phyloP scores from a whole-genome alignment of 2,797 vertebrate species.

The Setipinna tenuifilis region DNA sequence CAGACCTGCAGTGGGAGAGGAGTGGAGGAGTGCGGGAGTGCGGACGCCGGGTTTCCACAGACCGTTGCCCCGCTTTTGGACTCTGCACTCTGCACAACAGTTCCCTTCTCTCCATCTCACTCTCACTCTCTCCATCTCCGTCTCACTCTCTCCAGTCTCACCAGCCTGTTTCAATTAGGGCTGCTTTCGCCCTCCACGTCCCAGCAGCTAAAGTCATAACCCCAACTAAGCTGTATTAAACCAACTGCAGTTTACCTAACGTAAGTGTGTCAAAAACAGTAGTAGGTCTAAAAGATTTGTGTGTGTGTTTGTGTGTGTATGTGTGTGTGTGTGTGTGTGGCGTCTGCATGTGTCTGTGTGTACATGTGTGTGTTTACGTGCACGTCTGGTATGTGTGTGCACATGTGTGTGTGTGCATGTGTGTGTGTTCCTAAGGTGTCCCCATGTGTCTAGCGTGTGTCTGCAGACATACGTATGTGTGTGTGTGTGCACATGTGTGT shows the following conservation, averaged over 20 bases:
- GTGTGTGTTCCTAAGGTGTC: too few relatives aligned
- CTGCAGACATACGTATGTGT: conserved; percentile 24
- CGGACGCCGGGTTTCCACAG: not conserved
- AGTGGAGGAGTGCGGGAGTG: not conserved
- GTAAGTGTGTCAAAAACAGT: not conserved
- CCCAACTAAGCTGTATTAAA: not conserved
- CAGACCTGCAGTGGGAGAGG: not conserved
- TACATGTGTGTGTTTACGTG: too few relatives aligned
- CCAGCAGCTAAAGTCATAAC: not conserved
- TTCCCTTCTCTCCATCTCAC: not conserved
- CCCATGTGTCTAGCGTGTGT: too few relatives aligned
- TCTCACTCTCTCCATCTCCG: too few relatives aligned
- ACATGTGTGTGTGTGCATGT: too few relatives aligned
- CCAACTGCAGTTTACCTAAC: not conserved
- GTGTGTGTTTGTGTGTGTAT: not conserved
- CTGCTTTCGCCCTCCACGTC: not conserved
- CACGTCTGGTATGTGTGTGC: too few relatives aligned
- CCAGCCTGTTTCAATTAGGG: not conserved
- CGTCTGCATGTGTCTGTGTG: too few relatives aligned
- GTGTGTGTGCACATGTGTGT: conserved; percentile 23
- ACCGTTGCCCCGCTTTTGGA: not conserved
- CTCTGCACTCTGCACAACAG: not conserved
- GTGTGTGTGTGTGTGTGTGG: not conserved
- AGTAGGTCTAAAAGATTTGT: not conserved
- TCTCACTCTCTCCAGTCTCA: not conserved